Evolutionary conservation across 2,797 vertebrate species (phyloP).

Genomic region (Channallabes apus): DNA sequence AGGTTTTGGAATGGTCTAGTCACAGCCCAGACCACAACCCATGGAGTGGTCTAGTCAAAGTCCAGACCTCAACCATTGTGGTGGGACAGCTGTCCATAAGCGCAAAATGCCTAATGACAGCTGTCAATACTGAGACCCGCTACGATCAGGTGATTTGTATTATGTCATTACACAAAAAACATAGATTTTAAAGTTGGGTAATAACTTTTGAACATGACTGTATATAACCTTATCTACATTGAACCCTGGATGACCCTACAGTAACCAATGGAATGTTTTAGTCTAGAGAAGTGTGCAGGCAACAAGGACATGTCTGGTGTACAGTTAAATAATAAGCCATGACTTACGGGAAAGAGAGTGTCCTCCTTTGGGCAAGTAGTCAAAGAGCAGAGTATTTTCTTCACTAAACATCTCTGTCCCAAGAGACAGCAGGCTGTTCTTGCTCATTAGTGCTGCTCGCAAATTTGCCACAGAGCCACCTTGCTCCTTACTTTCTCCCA

Average conservation of each 20-base stretch:
- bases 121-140: too few species aligned
- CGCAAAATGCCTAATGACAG: too few species aligned
- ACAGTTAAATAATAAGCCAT: conserved; percentile 27
- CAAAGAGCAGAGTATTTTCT: conserved; percentile 90
- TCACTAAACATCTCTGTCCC: conserved; percentile 92
- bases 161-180: too few species aligned
- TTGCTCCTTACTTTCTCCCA: conserved; percentile 65
- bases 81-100: too few species aligned
- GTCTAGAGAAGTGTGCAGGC: conserved; percentile 11
- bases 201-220: too few species aligned
- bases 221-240: background rate
- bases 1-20: too few species aligned
- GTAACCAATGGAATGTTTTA: background rate
- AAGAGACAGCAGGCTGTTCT: conserved; percentile 95
- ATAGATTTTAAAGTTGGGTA: too few species aligned
- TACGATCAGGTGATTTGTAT: too few species aligned
- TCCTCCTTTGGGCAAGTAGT: conserved; percentile 94
- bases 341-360: conserved; percentile 95
- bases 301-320: background rate
- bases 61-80: too few species aligned
- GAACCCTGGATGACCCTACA: background rate
- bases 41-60: too few species aligned
- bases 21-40: too few species aligned
- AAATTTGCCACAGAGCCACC: conserved; percentile 84
- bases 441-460: conserved; percentile 94